Evolutionary conservation across 1,140 invertebrate genomes (phyloP).

Genomic region (Leptinotarsa undecemlineata): DNA sequence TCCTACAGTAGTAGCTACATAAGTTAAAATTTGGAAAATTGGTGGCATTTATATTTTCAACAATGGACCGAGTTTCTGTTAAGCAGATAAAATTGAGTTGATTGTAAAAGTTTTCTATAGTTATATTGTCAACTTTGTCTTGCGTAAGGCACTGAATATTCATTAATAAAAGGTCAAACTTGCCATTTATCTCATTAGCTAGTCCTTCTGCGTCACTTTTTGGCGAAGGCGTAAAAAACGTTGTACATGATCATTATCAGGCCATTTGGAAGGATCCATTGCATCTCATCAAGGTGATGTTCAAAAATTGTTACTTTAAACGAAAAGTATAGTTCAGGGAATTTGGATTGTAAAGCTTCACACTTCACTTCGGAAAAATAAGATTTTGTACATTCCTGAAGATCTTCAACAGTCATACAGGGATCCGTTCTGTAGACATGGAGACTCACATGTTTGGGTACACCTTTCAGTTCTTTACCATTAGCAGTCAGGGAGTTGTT

Average conservation of each 20-base stretch:
- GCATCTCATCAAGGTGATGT: not conserved
- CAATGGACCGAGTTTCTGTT: not conserved
- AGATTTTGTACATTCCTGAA: not conserved
- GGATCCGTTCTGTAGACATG: constrained; percentile 8
- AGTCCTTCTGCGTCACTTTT: not conserved
- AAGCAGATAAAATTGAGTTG: not conserved
- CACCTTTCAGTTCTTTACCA: constrained; percentile 13
- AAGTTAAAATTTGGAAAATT: constrained; percentile 11
- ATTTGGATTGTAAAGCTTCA: not conserved
- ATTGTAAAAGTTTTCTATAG: not conserved
- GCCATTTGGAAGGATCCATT: constrained; percentile 12
- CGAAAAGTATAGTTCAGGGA: not conserved
- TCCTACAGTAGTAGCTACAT: constrained; percentile 12
- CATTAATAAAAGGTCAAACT: not conserved
- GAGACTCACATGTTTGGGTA: not conserved
- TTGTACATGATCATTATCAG: constrained; percentile 7
- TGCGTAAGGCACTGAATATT: not conserved
- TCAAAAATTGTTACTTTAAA: constrained; percentile 4
- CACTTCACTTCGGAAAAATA: constrained; percentile 5
- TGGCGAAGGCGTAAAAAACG: constrained; percentile 10
- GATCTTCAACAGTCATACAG: constrained; percentile 6
- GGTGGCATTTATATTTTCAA: too few relatives aligned
- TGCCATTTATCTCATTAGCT: constrained; percentile 1
- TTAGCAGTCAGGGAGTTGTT: constrained; percentile 5
- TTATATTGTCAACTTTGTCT: not conserved